Evolutionary conservation across 2,797 vertebrate genomes (phyloP).

Genomic region (Psittacula derbiana): DNA sequence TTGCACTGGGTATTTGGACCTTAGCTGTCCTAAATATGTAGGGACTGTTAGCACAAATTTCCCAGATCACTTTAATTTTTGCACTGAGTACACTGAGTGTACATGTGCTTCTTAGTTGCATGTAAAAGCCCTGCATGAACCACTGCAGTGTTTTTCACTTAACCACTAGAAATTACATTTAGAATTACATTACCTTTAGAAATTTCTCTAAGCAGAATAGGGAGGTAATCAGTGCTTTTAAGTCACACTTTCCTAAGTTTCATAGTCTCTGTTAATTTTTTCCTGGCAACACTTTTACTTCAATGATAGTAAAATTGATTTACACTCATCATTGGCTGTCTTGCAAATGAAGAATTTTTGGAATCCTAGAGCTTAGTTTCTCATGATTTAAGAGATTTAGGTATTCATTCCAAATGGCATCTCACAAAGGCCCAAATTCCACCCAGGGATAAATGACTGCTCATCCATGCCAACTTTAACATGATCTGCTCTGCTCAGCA

Average conservation of each 20-base stretch:
- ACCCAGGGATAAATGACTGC: neutral
- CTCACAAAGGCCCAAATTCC: slow-evolving; percentile 9
- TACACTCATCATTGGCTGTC: neutral
- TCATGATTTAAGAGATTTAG: slow-evolving; percentile 5
- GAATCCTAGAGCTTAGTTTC: slow-evolving; percentile 27
- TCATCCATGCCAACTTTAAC: neutral
- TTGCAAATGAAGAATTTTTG: slow-evolving; percentile 17
- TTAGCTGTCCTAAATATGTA: neutral
- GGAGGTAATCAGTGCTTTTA: neutral
- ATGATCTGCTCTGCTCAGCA: neutral
- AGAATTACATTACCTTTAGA: neutral
- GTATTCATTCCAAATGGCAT: slow-evolving; percentile 26
- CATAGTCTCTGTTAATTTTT: neutral
- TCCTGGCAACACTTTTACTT: neutral
- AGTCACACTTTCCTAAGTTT: neutral
- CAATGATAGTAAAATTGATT: neutral
- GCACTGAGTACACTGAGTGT: neutral
- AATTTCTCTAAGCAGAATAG: neutral
- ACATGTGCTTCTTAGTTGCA: neutral
- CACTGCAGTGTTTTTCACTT: neutral
- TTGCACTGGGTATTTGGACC: neutral
- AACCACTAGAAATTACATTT: neutral
- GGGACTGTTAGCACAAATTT: neutral
- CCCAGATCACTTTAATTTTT: neutral
- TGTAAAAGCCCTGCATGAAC: neutral